Percentiles rank a stretch among this genome's conserved stretches.
Evolutionary conservation across 2,888 invertebrate species (phyloP).

Genomic region (Catocala fraxini): DNA sequence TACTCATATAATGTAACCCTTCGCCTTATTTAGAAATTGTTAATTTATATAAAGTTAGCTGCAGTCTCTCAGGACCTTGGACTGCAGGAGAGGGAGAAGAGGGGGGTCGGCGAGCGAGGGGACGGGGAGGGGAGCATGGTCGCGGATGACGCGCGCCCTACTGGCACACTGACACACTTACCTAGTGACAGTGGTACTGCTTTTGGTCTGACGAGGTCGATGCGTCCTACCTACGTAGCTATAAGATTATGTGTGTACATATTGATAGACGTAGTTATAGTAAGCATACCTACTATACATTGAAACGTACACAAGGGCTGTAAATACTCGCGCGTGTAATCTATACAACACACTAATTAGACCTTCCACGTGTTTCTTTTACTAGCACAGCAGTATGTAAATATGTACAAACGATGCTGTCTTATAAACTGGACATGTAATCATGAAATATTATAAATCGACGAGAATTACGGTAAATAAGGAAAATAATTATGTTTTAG

Average conservation of each 20-base stretch:
- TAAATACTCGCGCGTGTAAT: neutral
- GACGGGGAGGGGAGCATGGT: constrained; percentile 71
- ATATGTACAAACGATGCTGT: neutral
- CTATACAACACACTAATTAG: neutral
- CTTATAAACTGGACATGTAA: too few relatives aligned
- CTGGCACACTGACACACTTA: constrained; percentile 87
- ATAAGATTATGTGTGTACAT: constrained; percentile 59
- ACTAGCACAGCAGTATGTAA: neutral
- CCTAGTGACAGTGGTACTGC: constrained; percentile 87
- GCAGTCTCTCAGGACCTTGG: constrained; percentile 83
- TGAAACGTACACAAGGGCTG: constrained; percentile 14
- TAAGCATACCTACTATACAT: constrained; percentile 18
- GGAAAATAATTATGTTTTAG: too few relatives aligned
- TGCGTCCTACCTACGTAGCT: constrained; percentile 77
- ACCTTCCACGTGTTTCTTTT: neutral
- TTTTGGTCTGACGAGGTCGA: constrained; percentile 85
- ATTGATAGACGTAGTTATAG: constrained; percentile 37
- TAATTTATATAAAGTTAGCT: constrained; percentile 67
- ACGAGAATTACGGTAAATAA: too few relatives aligned
- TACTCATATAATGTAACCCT: constrained; percentile 31
- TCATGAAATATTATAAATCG: too few relatives aligned
- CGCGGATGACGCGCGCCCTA: constrained; percentile 86
- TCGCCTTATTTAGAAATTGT: constrained; percentile 62
- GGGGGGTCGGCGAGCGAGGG: constrained; percentile 52
- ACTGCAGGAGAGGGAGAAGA: constrained; percentile 57